Percentiles rank a stretch among this genome's conserved stretches.
phyloP scores from a whole-genome alignment of 2,888 invertebrate species.

The Hemistola chrysoprasaria region DNA sequence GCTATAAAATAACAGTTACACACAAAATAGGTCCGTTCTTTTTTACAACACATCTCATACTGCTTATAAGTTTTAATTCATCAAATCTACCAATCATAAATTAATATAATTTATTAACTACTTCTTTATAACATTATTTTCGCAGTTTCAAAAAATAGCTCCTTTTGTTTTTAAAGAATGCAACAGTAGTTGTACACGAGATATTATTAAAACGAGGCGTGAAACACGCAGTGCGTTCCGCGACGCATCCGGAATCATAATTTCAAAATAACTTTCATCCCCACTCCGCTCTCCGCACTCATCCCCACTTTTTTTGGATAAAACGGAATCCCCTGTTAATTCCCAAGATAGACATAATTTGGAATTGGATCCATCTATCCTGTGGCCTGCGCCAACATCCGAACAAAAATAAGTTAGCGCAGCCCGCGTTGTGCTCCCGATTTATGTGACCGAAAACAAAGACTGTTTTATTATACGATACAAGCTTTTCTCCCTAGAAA shows the following conservation, averaged over 20 bases:
- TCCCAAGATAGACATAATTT: slow-evolving; percentile 83
- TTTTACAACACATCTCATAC: too few species aligned
- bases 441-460: slow-evolving; percentile 74
- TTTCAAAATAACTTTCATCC: slow-evolving; percentile 79
- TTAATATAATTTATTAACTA: too few species aligned
- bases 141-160: too few species aligned
- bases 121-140: too few species aligned
- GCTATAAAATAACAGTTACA: too few species aligned
- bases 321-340: slow-evolving; percentile 81
- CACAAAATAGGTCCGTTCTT: too few species aligned
- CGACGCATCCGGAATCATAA: slow-evolving; percentile 82
- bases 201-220: slow-evolving; percentile 76
- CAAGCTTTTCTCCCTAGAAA: slow-evolving; percentile 40
- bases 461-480: slow-evolving; percentile 45
- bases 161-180: too few species aligned
- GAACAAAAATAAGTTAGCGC: slow-evolving; percentile 77
- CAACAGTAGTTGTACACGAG: slow-evolving; percentile 14
- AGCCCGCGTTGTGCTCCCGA: slow-evolving; percentile 50
- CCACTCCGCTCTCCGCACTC: slow-evolving; percentile 50
- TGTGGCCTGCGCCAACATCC: slow-evolving; percentile 68
- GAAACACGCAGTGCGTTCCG: slow-evolving; percentile 70
- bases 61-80: too few species aligned
- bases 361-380: slow-evolving; percentile 83
- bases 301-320: slow-evolving; percentile 67
- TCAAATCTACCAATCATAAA: too few species aligned